Base-by-base conservation (phyloP, 2,888 invertebrate genomes). In the Caenorhabditis japonica region DNA sequence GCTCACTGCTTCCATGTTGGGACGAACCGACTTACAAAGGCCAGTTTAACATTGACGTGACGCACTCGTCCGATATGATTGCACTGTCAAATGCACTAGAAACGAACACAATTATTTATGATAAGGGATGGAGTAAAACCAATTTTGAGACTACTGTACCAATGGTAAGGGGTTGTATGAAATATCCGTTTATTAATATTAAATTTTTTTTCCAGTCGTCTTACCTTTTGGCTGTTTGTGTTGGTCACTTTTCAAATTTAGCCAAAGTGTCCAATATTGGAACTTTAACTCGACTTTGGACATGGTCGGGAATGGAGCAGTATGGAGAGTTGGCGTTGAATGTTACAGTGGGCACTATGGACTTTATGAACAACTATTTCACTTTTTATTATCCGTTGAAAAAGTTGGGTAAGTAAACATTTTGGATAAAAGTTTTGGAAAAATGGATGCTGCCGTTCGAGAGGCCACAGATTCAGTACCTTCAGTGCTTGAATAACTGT, bases 181-280 rank as follows among this genome's bases (percentile, higher is more conserved):
- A n/a, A n/a, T n/a, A n/a, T n/a, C 2, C 2, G 12, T 25, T 34
- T 3, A 25, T 7, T 1, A 39, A 17, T 12, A 23, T 41, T 4
- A 3, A 8, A 34, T 39, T 17, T 34, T 10, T 4, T 19, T 49
- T 71, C 44, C 55, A 62, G 94, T 92, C 94, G 64, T 94, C 94
- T 0, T 94, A 94, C 88, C 89, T 94, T 8, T 92, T 94, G 80
- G 93, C 94, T 0, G 91, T 94, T 80, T 92, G 94, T 0, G 93
- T 94, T 1, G 94, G 94, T 86, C 93, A 94, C 77, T 93, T 92
- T 88, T 92, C 58, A 4, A 76, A 87, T 91, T n/a, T 79, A 10
- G 51, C 70, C 0, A 71, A 52, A 10, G 62, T 71, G 5, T 36
- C 66, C 7, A 55, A 53, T 4, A 23, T 58, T 7, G 68, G 59